Base-by-base conservation (phyloP, 2,888 invertebrate genomes). In the Matsumyia berberina region DNA sequence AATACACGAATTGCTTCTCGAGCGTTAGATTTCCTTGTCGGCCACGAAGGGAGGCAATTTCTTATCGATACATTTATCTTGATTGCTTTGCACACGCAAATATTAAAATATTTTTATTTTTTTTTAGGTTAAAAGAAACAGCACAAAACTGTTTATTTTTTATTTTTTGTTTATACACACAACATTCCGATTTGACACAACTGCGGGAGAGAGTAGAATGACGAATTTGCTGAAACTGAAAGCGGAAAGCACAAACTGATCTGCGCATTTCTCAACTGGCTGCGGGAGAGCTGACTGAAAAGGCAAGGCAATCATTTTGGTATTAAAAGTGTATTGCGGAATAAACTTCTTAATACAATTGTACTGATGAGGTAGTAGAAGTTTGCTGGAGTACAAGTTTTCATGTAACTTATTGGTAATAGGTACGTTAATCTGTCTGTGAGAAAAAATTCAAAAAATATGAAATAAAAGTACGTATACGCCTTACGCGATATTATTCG, bases 101-200 rank as follows among this genome's bases (percentile, higher is more conserved):
- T 33, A 39, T 49, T 58, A 17, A 60, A 53, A 39, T 33, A 33
- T 33, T 62, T 29, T 31, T 19, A 12, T 39, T 33, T 66, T 2
- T 33, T 58, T 64, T 15, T 39, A 8, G 17, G 24, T 5, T 5
- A 11, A 15, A 49, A 57, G 53, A 67, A 64, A 53, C 46, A 42
- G n/a, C 6, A 24, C 11, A 33, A 69, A 51, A 60, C 17, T 80
- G 73, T 70, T 67, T 62, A 58, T 69, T 73, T 3, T 24, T 83
- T 24, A 33, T 69, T 62, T 49, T 74, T 80, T 86, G 76, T 77
- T 67, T 80, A 76, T 80, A 76, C 55, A 73, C 62, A 74, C 44
- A 74, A 42, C 60, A 67, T 85, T 64, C 53, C 35, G 73, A 12
- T 82, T 83, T 83, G 83, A 83, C 83, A 83, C 79, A 79, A 83